A percentile compares a stretch with the other conserved stretches of the same genome.
Evolutionary conservation across 2,888 invertebrate species (phyloP).

Genomic region (Andrena praecox): DNA sequence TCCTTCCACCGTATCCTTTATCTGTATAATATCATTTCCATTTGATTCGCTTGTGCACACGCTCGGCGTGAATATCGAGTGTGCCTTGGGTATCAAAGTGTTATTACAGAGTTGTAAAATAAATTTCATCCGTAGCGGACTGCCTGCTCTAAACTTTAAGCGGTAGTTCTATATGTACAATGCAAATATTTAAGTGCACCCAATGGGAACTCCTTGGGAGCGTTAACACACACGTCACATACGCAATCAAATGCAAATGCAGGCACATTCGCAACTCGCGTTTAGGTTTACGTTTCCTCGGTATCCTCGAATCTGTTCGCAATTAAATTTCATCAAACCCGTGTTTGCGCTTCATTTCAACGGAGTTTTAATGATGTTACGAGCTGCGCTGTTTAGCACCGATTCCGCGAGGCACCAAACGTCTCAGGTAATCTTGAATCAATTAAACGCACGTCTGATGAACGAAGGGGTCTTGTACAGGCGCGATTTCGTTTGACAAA

Average conservation of each 20-base stretch:
- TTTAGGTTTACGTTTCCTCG: background rate
- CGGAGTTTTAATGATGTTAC: background rate
- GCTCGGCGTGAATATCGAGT: no score
- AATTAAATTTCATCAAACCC: background rate
- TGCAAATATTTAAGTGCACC: conserved; percentile 8
- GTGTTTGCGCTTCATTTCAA: conserved; percentile 8
- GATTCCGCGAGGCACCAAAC: background rate
- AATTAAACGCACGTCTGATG: no score
- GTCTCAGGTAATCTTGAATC: no score
- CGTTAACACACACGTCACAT: background rate
- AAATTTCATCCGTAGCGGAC: background rate
- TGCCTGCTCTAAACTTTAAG: background rate
- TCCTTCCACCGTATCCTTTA: no score
- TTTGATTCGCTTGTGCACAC: no score
- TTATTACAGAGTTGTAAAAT: background rate
- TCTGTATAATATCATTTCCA: no score
- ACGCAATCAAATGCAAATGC: conserved; percentile 31
- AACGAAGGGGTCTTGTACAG: no score
- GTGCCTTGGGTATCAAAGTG: background rate
- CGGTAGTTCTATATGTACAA: background rate
- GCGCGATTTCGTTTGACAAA: no score
- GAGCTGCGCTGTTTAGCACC: background rate
- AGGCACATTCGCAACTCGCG: background rate
- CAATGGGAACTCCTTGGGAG: background rate
- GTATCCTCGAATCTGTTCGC: background rate